Evolutionary conservation across 2,113 vertebrate species (phyloP), one percentile per base, ranked within the genome.

Genomic region (Melanocharis versteri): DNA sequence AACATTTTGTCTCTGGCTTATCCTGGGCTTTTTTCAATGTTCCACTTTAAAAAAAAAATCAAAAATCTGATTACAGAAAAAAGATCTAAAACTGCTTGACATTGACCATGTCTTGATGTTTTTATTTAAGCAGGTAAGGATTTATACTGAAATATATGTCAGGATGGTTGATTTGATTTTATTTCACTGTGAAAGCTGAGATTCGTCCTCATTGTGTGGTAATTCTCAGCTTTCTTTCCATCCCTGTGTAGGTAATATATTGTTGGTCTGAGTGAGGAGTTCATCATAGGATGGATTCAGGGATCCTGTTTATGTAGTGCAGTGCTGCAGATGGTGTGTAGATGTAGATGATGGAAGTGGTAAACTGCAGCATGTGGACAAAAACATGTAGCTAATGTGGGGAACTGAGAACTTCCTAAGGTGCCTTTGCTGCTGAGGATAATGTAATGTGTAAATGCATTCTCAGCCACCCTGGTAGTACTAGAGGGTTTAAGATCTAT

Each of bases 271-370:
- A 56, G 37, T 10, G 22, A 64, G 50, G 51, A 45, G 24, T 65
- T 73, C 27, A 15, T 56, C 16, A 7, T 24, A 17, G 45, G 50
- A 28, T 73, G n/a, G 28, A 42, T 77, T 73, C 54, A 17, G 13
- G 6, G n/a, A 19, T 51, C 15, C 50, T 3, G 0, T 77, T 83
- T 8, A 28, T 33, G 15, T n/a, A 50, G 62, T 44, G 19, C 69
- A 48, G 58, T 1, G 0, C 64, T 57, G 4, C 31, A 27, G 44
- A 10, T 0, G 0, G 9, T 37, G 22, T 0, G 8, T 42, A 39
- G 27, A 14, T 61, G 27, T 83, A 27, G 47, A 26, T 15, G 31
- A 24, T 71, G 42, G 60, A 61, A 54, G 13, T 1, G 3, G 6
- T 64, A 27, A 66, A n/a, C 71, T 48, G n/a, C 56, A 61, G 26